Percentiles rank a stretch among this genome's conserved stretches.
Evolutionary conservation across 2,888 invertebrate genomes (phyloP).

Genomic region (Therioaphis trifolii): DNA sequence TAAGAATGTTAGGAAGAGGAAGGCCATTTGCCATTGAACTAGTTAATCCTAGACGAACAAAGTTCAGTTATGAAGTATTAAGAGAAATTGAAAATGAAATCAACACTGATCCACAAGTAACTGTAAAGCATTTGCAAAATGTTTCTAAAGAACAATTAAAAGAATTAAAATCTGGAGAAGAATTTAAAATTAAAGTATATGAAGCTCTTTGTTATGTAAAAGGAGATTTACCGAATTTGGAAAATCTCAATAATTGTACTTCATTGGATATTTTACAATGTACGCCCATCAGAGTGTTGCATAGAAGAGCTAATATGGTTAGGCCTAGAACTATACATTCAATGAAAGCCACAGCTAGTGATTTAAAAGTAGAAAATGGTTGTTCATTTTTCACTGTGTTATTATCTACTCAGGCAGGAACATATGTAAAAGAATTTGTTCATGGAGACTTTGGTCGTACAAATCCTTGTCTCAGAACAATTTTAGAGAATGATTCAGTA

Average conservation of each 20-base stretch:
- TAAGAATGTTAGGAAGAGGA: constrained; percentile 90
- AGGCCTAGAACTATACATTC: constrained; percentile 77
- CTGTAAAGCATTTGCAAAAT: constrained; percentile 74
- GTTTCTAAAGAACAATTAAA: constrained; percentile 74
- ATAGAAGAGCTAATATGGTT: constrained; percentile 81
- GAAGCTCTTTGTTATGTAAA: constrained; percentile 77
- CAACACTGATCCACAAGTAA: constrained; percentile 71
- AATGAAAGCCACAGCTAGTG: constrained; percentile 69
- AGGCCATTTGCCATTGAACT: constrained; percentile 94
- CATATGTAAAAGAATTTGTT: constrained; percentile 97
- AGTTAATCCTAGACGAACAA: constrained; percentile 74
- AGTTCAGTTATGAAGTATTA: constrained; percentile 72
- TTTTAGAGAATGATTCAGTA: constrained; percentile 76
- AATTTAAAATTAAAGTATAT: constrained; percentile 88
- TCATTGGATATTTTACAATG: constrained; percentile 79
- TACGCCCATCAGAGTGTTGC: constrained; percentile 91
- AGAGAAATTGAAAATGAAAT: constrained; percentile 73
- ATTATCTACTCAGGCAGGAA: constrained; percentile 84
- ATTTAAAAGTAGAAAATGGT: constrained; percentile 26
- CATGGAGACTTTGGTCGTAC: constrained; percentile 96
- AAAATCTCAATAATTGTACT: constrained; percentile 71
- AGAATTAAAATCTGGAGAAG: constrained; percentile 86
- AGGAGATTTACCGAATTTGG: constrained; percentile 62
- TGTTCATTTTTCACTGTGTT: constrained; percentile 56
- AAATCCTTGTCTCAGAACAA: constrained; percentile 78